phyloP scores from a whole-genome alignment of 1,140 invertebrate species.

The Rhopalosiphum padi region DNA sequence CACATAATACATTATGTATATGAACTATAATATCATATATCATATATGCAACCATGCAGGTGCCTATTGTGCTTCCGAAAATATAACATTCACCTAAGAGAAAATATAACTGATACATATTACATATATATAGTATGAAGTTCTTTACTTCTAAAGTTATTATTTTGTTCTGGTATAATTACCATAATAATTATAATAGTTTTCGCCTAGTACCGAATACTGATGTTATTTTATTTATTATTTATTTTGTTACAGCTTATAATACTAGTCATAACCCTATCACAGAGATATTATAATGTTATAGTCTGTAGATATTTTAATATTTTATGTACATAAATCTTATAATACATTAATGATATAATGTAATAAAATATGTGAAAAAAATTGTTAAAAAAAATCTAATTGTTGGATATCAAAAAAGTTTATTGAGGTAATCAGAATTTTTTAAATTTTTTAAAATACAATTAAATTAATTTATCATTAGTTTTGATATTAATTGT shows the following conservation, averaged over 20 bases:
- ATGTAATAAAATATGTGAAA: no score
- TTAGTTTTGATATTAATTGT: not conserved
- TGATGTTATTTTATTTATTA: no score
- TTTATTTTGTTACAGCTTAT: no score
- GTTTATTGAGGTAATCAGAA: no score
- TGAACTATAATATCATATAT: not conserved
- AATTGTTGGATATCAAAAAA: no score
- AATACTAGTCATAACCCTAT: no score
- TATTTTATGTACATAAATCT: no score
- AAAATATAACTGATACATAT: not conserved
- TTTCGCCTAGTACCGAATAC: no score
- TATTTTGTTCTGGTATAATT: not conserved
- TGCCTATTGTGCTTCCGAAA: slow-evolving; percentile 6
- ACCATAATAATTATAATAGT: not conserved
- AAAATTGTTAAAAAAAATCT: no score
- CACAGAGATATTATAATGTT: no score
- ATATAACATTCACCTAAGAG: not conserved
- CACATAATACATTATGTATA: not conserved
- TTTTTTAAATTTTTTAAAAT: not conserved
- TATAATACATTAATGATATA: no score
- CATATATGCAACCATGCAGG: not conserved
- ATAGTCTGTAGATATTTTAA: no score
- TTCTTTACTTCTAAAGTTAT: not conserved
- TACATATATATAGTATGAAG: not conserved
- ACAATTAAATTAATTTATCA: not conserved